Evolutionary conservation across 2,888 invertebrate genomes (phyloP), one percentile per base, ranked within the genome.

Genomic region (Spicauda simplicius): DNA sequence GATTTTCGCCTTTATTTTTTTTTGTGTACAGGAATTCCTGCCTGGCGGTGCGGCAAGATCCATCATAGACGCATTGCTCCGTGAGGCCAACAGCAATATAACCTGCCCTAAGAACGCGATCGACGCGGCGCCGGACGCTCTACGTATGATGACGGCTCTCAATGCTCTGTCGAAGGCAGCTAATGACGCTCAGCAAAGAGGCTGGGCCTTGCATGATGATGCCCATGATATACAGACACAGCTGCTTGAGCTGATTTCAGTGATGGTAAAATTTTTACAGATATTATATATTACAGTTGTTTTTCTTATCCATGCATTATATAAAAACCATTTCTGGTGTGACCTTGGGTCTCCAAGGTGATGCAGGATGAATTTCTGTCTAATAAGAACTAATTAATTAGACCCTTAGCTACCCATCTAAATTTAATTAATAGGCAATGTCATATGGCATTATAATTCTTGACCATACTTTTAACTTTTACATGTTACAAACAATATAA

Each of bases 191-290:
- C 98, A 99, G 81, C 99, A 99, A 81, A 94, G 99, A 68, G 98
- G 97, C 75, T 99, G 99, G 99, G 97, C 98, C 85, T 91, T 99
- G 37, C 97, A 98, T 83, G 98, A 99, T 83, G 99, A 99, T 84
- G 98, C 98, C 74, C 95, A 95, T 69, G 96, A 97, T 75, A 98
- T 99, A 80, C 95, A 96, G 69, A 97, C 97, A 70, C 97, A 98
- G 84, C 94, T 99, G 67, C 94, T 95, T 66, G 97, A 97, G 84
- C 93, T 97, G 25, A 96, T 96, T 60, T 97, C 97, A 71, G 97
- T 97, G 80, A 93, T 97, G 95, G 97, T 97, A 89, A 67, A 1
- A n/a, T 14, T 10, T 41, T 7, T 14, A 25, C 5, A 25, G 25
- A 25, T 25, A n/a, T 25, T 25, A 25, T 2, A 25, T n/a, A 5